Evolutionary conservation across 2,797 vertebrate species (phyloP), one percentile per base, ranked within the genome.

Genomic region (Xenentodon cancila): DNA sequence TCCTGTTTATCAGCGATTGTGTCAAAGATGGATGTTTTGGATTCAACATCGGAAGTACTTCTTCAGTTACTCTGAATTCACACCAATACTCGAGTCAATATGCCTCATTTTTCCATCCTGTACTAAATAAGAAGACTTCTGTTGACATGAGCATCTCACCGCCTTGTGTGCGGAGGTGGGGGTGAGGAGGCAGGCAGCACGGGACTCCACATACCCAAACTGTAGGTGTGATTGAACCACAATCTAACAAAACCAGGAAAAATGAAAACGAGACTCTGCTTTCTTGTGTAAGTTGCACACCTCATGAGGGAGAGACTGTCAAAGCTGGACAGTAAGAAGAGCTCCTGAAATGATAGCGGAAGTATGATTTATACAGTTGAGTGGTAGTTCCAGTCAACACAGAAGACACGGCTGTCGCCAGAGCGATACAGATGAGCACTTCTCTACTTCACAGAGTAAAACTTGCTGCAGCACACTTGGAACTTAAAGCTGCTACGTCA

Each of bases 1-100:
- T 73, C 61, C 66, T 64, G 77, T 85, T 85, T 79, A 75, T 81
- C 66, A 65, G 59, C 40, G 64, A 64, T 71, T 48, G 21, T 46
- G 50, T 64, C 59, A 72, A 64, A 77, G 77, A 90, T 58, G 57
- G 68, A 74, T 64, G 71, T 17, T 64, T 56, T 16, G 5, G 48
- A 54, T 53, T 7, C 11, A 47, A 54, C 61, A 61, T 20, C 1
- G 63, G 73, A 50, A 44, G 48, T 44, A 69, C 32, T 4, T 4
- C 12, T 12, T 64, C 80, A 40, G 13, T 40, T 3, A 13, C 16
- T 40, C 12, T 40, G 16, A 40, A 40, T 40, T 40, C 37, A 40
- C 37, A 40, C 13, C 37, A 40, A 16, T 15, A 16, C 37, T 40
- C 9, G 1, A 13, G 12, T 40, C 37, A 40, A 40, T 40, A 40